These are phyloP conservation scores for Dromas ardeola DNA, from an alignment of 2,113 vertebrate species.

Conservation along the genomic window DNA sequence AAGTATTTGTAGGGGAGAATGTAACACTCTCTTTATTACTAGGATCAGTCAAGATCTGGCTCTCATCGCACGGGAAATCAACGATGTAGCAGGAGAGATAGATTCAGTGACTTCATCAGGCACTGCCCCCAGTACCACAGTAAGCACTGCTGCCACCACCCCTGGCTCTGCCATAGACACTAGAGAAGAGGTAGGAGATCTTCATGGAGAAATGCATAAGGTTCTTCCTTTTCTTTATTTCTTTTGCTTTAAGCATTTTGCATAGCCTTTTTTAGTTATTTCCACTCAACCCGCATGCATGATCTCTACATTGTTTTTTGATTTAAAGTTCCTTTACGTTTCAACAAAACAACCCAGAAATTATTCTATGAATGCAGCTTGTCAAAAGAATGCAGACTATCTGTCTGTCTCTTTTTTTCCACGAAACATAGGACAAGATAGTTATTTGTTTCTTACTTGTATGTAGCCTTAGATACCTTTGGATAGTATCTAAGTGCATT, in stretches of 20 bases:
- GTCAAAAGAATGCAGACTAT: conserved; percentile 3
- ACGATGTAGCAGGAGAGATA: conserved; percentile 98
- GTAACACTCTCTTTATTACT: conserved; percentile 64
- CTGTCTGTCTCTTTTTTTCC: conserved; percentile 56
- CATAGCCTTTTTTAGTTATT: conserved; percentile 69
- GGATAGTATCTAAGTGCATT: conserved; percentile 43
- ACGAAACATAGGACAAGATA: not conserved
- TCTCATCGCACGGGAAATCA: conserved; percentile 98
- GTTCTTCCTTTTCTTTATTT: conserved; percentile 89
- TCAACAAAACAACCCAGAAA: conserved; percentile 30
- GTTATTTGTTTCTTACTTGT: conserved; percentile 22
- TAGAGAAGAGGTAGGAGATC: conserved; percentile 98
- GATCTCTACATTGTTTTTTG: conserved; percentile 61
- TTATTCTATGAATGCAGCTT: conserved; percentile 23
- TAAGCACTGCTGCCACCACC: conserved; percentile 99
- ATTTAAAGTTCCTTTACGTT: conserved; percentile 56
- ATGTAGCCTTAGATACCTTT: conserved; percentile 37
- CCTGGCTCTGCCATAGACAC: conserved; percentile 99
- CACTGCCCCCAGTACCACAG: conserved; percentile 98
- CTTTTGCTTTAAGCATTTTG: conserved; percentile 81
- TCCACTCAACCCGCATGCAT: conserved; percentile 62
- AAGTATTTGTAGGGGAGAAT: not conserved
- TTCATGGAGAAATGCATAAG: conserved; percentile 93
- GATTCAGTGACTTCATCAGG: conserved; percentile 99
- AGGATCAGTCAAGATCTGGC: conserved; percentile 99